Conservation (phyloP, 1,140 invertebrate genomes). For the Halictus rubicundus region DNA sequence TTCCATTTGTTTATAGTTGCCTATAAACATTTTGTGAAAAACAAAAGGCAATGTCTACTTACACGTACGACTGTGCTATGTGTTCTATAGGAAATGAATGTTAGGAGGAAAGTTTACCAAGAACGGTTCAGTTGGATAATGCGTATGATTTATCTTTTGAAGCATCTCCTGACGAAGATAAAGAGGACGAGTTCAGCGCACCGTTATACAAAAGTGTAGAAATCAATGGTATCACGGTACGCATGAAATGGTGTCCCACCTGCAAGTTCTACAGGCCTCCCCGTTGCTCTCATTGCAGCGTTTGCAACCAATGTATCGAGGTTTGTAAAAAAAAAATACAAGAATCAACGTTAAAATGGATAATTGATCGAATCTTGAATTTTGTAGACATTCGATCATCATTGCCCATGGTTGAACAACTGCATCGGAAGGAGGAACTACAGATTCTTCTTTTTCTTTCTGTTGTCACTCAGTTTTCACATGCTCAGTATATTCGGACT, state of each 20-base stretch:
- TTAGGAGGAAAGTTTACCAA: neutral
- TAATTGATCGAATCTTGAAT: conserved; percentile 60
- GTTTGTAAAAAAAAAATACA: conserved; percentile 80
- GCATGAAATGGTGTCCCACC: conserved; percentile 99
- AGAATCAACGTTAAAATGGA: neutral
- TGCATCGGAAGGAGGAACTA: conserved; percentile 99
- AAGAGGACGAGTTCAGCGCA: conserved; percentile 97
- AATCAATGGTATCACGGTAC: conserved; percentile 98
- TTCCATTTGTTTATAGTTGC: too few species aligned
- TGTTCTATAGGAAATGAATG: neutral
- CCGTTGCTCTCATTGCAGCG: conserved; percentile 98
- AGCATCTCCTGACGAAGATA: conserved; percentile 97
- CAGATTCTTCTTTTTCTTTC: conserved; percentile 98
- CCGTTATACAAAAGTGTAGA: conserved; percentile 99
- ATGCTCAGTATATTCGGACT: conserved; percentile 98
- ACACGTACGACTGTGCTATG: neutral
- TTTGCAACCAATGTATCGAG: conserved; percentile 99
- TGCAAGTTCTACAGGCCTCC: conserved; percentile 99
- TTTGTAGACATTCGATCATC: conserved; percentile 99
- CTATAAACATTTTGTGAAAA: too few species aligned
- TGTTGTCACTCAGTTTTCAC: conserved; percentile 96
- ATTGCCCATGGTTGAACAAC: conserved; percentile 99
- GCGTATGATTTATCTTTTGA: conserved; percentile 52
- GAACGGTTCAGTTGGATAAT: conserved; percentile 2
- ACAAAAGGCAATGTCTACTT: too few species aligned